Base-by-base conservation (phyloP, 2,888 invertebrate genomes). In the Agrotis ipsilon region DNA sequence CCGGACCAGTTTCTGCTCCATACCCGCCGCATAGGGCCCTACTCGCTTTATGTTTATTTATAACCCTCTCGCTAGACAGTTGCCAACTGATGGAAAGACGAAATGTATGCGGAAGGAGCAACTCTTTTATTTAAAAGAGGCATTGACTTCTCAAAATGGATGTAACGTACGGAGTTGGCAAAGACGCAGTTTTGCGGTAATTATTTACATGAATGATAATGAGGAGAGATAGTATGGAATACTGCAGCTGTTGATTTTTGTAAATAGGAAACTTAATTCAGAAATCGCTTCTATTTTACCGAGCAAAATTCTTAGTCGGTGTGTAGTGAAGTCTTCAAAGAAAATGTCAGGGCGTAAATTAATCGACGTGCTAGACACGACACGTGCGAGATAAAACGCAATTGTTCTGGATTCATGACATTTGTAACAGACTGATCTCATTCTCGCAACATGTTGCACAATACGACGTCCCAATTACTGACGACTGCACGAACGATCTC, bases 381-480 rank as follows among this genome's bases (percentile, higher is more conserved):
- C 81, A 81, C 78, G 81, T 80, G 80, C 75, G 80, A 77, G 78
- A 79, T 80, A 81, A 82, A 84, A 82, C 70, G 76, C 79, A 86
- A 84, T 86, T 86, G 86, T 88, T 86, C 84, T 83, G 85, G 79
- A 88, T 85, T 82, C 85, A 86, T 86, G 87, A 84, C 89, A 89
- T 89, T 89, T 87, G 80, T 80, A 77, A 76, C 75, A 81, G 77
- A 66, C 75, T 82, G 77, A 66, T 80, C 81, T 83, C 78, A 70
- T 79, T 79, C 83, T 83, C 82, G 79, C 81, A 84, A 82, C 75
- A 86, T 67, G 74, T 90, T 90, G 84, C 89, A 84, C 86, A 89
- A 90, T 67, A 76, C 55, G 54, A 66, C 75, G 88, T 82, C 80
- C 86, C 86, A 87, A 88, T 89, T 88, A 78, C 72, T 58, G 81